These are phyloP conservation scores for Laticauda laticaudata DNA, from an alignment of 2,113 vertebrate species.

Conservation along the genomic window DNA sequence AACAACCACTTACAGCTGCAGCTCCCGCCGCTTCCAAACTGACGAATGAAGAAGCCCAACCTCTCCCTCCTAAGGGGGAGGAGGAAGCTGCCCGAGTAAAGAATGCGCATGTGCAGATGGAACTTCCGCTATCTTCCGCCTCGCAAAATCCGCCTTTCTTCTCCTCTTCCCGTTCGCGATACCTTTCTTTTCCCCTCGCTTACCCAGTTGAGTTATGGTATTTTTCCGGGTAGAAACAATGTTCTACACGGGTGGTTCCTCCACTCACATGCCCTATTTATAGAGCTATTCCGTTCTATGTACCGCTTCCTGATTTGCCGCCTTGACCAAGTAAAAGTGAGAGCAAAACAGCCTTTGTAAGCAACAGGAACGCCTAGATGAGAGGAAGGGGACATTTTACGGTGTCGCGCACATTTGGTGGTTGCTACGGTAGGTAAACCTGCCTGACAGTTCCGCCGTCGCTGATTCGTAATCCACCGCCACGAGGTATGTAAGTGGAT, in stretches of 20 bases:
- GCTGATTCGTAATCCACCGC: accelerated
- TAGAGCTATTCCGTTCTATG: not conserved
- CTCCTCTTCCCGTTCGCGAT: not conserved
- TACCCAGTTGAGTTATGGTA: not conserved
- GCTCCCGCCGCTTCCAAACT: not conserved
- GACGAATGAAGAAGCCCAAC: not conserved
- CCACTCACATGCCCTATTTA: not conserved
- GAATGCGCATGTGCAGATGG: not conserved
- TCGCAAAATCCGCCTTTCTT: too few species aligned
- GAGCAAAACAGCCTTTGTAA: not conserved
- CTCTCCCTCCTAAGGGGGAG: not conserved
- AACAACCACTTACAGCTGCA: accelerated
- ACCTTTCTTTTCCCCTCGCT: not conserved
- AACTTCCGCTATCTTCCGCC: not conserved
- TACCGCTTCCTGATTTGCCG: not conserved
- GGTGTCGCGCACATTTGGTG: not conserved
- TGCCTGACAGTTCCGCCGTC: accelerated
- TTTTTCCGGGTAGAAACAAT: conserved; percentile 14
- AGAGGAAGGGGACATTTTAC: not conserved
- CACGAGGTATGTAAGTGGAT: not conserved
- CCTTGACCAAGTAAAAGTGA: not conserved
- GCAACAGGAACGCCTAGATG: not conserved
- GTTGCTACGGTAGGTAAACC: too few species aligned
- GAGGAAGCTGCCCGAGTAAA: not conserved
- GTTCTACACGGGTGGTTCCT: accelerated